Base-by-base conservation (phyloP, 2,888 invertebrate species). In the Caenorhabditis imperialis region DNA sequence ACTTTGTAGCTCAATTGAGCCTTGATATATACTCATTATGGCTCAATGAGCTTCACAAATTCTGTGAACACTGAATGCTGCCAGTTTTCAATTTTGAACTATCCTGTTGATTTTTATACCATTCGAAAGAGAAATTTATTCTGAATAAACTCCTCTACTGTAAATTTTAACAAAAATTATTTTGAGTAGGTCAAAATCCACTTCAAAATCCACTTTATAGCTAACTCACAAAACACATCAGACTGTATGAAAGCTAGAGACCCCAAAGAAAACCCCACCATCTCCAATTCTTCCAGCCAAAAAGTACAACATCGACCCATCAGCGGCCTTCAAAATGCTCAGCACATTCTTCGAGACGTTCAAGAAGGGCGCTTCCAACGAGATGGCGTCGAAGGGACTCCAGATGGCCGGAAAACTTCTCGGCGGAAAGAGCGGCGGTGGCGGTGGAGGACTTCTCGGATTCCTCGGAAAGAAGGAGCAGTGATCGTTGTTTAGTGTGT, bases 221-320 rank as follows among this genome's bases (percentile, higher is more conserved):
- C n/a, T n/a, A n/a, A n/a, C n/a, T n/a, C n/a, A n/a, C n/a, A n/a
- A n/a, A n/a, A n/a, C n/a, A n/a, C n/a, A n/a, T n/a, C n/a, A n/a
- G n/a, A n/a, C n/a, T n/a, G n/a, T n/a, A n/a, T n/a, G n/a, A n/a
- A n/a, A n/a, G n/a, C n/a, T n/a, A n/a, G 12, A 7, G 16, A 3
- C 3, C 51, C 16, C 3, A 51, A 16, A 18, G 33, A 33, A 40
- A 20, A 23, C 20, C 7, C n/a, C 3, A 22, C n/a, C 8, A 5
- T 8, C n/a, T 20, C 25, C 5, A 22, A 8, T 22, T 47, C 12
- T 70, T 79, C 25, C 57, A 80, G 80, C 77, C 40, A 67, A 74
- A 37, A 80, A 80, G 44, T 77, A 55, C 76, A 80, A 78, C 72
- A 70, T 78, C 35, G 71, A 80, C 27, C 80, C 80, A n/a, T n/a